Evolutionary conservation across 2,113 vertebrate genomes (phyloP).

Genomic region (Heliornis fulica): DNA sequence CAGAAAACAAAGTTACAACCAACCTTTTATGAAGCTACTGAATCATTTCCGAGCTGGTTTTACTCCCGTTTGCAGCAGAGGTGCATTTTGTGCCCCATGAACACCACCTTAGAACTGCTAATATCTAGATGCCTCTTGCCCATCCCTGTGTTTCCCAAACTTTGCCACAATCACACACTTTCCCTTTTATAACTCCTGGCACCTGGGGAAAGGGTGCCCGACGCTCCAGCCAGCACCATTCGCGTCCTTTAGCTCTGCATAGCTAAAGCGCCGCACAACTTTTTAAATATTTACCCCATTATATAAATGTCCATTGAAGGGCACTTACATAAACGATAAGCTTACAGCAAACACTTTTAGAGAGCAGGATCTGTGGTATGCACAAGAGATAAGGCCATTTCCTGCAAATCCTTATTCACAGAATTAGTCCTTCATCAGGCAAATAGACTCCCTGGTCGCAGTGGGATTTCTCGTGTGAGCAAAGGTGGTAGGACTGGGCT

Average conservation of each 20-base stretch:
- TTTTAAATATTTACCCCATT: constrained; percentile 70
- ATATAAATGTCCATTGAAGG: constrained; percentile 68
- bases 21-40: background rate
- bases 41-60: background rate
- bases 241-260: background rate
- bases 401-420: constrained; percentile 65
- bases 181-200: background rate
- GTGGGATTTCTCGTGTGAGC: constrained; percentile 7
- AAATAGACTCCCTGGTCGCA: constrained; percentile 26
- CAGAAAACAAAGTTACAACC: background rate
- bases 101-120: background rate
- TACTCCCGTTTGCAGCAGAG: background rate
- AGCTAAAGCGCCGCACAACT: constrained; percentile 43
- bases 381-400: constrained; percentile 59
- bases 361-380: constrained; percentile 63
- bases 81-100: background rate
- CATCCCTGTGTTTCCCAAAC: background rate
- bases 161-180: background rate
- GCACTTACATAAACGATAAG: constrained; percentile 68
- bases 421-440: constrained; percentile 51
- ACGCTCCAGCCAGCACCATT: background rate
- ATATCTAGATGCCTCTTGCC: background rate
- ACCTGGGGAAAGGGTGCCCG: background rate
- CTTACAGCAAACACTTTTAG: constrained; percentile 64
- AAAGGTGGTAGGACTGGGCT: background rate